Evolutionary conservation across 2,797 vertebrate genomes (phyloP).

Genomic region (Sebastes elongatus): DNA sequence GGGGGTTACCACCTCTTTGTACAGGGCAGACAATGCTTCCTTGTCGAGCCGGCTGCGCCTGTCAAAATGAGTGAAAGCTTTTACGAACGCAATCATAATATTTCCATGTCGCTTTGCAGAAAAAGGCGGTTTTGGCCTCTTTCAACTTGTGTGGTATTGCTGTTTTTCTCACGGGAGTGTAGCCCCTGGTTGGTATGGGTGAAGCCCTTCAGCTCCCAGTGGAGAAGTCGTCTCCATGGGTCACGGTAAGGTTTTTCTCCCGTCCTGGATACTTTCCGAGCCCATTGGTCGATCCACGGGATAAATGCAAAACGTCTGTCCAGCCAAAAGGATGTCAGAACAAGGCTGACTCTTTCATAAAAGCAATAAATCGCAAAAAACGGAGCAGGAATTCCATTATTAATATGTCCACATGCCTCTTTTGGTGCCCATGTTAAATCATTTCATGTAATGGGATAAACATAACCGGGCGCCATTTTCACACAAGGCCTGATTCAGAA

Average conservation of each 20-base stretch:
- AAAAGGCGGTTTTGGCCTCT: constrained; percentile 30
- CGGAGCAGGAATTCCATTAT: constrained; percentile 58
- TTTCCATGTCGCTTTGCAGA: constrained; percentile 50
- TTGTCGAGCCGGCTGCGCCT: constrained; percentile 44
- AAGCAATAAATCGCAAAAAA: constrained; percentile 66
- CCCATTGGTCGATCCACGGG: constrained; percentile 1
- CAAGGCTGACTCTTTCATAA: constrained; percentile 50
- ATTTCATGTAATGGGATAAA: constrained; percentile 78
- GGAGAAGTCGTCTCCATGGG: constrained; percentile 57
- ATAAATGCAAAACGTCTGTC: constrained; percentile 53
- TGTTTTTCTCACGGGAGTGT: constrained; percentile 47
- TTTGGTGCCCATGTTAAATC: constrained; percentile 59
- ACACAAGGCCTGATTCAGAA: constrained; percentile 65
- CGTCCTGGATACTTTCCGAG: constrained; percentile 22
- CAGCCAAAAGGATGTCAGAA: constrained; percentile 31
- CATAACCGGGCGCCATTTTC: constrained; percentile 51
- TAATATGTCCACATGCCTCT: constrained; percentile 65
- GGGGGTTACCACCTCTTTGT: constrained; percentile 35
- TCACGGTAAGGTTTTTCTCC: constrained; percentile 53
- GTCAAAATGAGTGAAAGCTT: constrained; percentile 69
- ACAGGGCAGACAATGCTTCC: constrained; percentile 52
- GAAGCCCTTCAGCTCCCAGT: constrained; percentile 42
- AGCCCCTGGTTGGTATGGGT: constrained; percentile 43
- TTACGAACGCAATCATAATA: constrained; percentile 67
- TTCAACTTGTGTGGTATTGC: constrained; percentile 75